Percentiles rank a stretch among this genome's conserved stretches.
Evolutionary conservation across 2,888 invertebrate genomes (phyloP).

Genomic region (Bimastos eiseni): DNA sequence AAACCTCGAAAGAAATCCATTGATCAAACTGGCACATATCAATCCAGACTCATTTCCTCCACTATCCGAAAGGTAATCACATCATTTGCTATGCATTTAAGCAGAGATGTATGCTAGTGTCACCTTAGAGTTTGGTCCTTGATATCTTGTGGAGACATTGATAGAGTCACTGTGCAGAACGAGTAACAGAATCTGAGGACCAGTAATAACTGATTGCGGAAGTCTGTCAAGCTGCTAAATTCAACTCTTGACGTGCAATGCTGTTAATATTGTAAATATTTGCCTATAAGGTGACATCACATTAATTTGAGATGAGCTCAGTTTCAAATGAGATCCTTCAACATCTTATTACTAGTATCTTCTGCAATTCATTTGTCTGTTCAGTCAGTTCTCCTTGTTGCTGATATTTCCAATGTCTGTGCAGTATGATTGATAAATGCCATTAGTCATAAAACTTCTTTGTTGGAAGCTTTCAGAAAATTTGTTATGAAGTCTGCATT

Average conservation of each 20-base stretch:
- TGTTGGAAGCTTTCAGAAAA: not conserved
- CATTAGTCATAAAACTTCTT: not conserved
- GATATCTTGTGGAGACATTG: not conserved
- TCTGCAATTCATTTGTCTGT: no score
- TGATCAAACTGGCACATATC: constrained; percentile 89
- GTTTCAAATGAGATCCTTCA: no score
- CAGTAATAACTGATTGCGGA: no score
- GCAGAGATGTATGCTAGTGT: not conserved
- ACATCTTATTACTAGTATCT: no score
- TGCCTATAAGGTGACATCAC: no score
- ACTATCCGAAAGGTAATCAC: constrained; percentile 51
- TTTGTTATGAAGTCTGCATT: not conserved
- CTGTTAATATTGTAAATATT: no score
- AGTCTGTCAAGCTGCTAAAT: no score
- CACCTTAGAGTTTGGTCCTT: not conserved
- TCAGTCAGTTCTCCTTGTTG: no score
- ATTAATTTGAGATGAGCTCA: no score
- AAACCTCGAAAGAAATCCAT: constrained; percentile 86
- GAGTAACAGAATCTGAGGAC: no score
- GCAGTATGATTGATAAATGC: not conserved
- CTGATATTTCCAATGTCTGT: not conserved
- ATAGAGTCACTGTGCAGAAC: no score
- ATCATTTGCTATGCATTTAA: not conserved
- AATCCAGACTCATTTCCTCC: constrained; percentile 82
- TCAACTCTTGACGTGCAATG: no score